Evolutionary conservation across 2,888 invertebrate genomes (phyloP).

Genomic region (Pristionchus arcanus): DNA sequence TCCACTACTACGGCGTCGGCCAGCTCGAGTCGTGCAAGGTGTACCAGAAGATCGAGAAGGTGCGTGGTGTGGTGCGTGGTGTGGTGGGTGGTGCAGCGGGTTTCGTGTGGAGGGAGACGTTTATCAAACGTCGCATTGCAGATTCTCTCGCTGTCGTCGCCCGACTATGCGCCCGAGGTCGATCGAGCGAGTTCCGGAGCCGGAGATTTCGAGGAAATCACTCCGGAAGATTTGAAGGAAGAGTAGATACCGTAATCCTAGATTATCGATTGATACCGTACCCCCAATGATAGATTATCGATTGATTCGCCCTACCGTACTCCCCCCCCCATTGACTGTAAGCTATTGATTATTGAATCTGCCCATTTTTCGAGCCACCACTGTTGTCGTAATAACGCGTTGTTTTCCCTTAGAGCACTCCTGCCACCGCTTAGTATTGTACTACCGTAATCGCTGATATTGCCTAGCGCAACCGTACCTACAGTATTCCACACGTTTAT

Average conservation of each 20-base stretch:
- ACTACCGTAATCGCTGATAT: not conserved
- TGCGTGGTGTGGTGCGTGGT: slow-evolving; percentile 41
- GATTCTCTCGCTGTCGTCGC: slow-evolving; percentile 40
- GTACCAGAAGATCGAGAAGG: slow-evolving; percentile 68
- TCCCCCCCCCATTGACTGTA: slow-evolving; percentile 9
- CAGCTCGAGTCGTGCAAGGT: slow-evolving; percentile 73
- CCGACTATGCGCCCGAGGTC: slow-evolving; percentile 18
- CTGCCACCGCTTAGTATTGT: not conserved
- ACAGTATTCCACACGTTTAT: slow-evolving; percentile 32
- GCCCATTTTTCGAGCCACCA: not conserved
- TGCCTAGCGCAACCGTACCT: not conserved
- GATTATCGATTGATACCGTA: slow-evolving; percentile 28
- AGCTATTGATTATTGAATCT: not conserved
- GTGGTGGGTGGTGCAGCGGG: not conserved
- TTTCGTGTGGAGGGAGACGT: not conserved
- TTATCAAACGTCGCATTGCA: not conserved
- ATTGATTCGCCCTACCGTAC: not conserved
- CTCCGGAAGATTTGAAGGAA: slow-evolving; percentile 43
- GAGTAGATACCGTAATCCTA: slow-evolving; percentile 9
- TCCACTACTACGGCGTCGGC: slow-evolving; percentile 77
- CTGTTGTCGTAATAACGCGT: not conserved
- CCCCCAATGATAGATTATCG: not conserved
- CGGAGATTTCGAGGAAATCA: slow-evolving; percentile 47
- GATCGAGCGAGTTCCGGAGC: slow-evolving; percentile 37
- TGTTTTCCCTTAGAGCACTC: not conserved